These are phyloP conservation scores for Daubentonia madagascariensis DNA, from an alignment of 2,113 vertebrate genomes.

Conservation along the genomic window DNA sequence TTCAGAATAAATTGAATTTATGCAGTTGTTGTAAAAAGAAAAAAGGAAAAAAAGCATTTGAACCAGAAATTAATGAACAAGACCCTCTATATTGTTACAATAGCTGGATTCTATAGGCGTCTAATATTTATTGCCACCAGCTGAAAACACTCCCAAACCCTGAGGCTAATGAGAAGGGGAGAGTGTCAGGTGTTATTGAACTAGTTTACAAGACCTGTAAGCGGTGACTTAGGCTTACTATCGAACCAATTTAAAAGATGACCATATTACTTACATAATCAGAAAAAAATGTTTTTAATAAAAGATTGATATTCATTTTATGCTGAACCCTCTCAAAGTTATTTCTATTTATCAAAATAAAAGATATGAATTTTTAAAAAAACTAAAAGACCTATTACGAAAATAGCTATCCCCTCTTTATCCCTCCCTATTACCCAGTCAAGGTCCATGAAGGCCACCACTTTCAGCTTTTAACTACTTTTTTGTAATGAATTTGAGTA, in stretches of 20 bases:
- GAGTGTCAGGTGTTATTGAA: not conserved
- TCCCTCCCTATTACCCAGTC: not conserved
- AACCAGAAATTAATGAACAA: not conserved
- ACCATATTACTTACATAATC: not conserved
- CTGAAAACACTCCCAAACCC: not conserved
- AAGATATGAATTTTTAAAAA: not conserved
- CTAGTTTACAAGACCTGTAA: not conserved
- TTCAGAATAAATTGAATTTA: not conserved
- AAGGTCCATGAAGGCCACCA: not conserved
- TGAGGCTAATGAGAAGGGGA: not conserved
- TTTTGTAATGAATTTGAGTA: slow-evolving; percentile 11
- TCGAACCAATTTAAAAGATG: not conserved
- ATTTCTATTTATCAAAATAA: slow-evolving; percentile 17
- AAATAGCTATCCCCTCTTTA: not conserved
- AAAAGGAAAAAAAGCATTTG: not conserved
- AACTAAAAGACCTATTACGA: slow-evolving; percentile 14
- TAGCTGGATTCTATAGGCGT: not conserved
- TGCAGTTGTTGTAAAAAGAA: too few relatives aligned
- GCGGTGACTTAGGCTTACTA: not conserved
- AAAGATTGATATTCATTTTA: slow-evolving; percentile 3
- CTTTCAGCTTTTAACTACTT: slow-evolving; percentile 2
- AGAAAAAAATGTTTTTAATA: not conserved
- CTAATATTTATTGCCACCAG: not conserved
- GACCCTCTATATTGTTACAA: not conserved
- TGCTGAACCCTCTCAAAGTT: not conserved